phyloP scores from a whole-genome alignment of 1,140 invertebrate genomes.

The Choristoneura fumiferana region DNA sequence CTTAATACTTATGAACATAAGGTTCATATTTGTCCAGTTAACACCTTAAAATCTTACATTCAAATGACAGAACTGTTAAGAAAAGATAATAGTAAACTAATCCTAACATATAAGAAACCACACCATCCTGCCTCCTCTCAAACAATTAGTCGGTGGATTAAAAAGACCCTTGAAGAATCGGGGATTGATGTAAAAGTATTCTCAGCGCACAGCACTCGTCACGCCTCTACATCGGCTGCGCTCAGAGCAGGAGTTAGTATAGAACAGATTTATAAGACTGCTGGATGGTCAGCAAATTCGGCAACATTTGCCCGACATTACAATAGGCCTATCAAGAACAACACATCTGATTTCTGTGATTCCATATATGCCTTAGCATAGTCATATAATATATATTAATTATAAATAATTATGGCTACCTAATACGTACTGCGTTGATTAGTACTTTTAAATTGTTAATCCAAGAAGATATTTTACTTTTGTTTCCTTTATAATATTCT shows the following conservation, averaged over 20 bases:
- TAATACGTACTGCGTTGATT: no score
- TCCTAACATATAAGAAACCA: slow-evolving; percentile 22
- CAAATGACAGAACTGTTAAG: neutral
- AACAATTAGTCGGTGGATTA: slow-evolving; percentile 30
- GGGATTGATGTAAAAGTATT: slow-evolving; percentile 27
- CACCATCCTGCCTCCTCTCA: slow-evolving; percentile 16
- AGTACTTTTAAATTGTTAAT: no score
- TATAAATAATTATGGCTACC: no score
- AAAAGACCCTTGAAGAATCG: slow-evolving; percentile 12
- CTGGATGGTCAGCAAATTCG: slow-evolving; percentile 31
- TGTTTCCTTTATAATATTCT: no score
- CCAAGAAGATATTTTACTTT: no score
- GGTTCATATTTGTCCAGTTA: slow-evolving; percentile 3
- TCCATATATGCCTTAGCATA: no score
- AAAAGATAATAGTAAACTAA: neutral
- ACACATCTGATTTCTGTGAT: no score
- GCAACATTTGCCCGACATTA: slow-evolving; percentile 28
- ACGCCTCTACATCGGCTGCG: slow-evolving; percentile 33
- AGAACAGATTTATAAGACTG: slow-evolving; percentile 28
- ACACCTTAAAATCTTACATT: neutral
- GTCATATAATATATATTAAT: no score
- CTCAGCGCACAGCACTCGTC: slow-evolving; percentile 27
- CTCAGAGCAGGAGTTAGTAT: slow-evolving; percentile 20
- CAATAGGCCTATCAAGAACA: no score
- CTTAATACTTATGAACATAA: neutral